phyloP scores from a whole-genome alignment of 2,797 vertebrate species.

The Craterocephalus amniculus region DNA sequence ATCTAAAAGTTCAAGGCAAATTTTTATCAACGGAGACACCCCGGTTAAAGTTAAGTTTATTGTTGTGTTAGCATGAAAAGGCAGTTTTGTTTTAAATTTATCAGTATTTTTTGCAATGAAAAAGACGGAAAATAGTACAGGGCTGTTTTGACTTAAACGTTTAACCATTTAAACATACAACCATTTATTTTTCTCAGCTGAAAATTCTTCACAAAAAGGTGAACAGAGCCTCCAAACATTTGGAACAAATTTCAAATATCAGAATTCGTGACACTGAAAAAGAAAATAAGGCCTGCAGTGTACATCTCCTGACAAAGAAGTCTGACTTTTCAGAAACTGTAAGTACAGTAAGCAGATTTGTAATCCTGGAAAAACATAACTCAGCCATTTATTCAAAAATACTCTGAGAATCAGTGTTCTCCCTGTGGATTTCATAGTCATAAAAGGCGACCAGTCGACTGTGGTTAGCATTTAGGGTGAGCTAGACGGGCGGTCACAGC shows the following conservation, averaged over 20 bases:
- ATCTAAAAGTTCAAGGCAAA: no score
- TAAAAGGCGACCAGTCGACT: slow-evolving; percentile 67
- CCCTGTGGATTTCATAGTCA: slow-evolving; percentile 59
- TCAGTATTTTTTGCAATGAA: not conserved
- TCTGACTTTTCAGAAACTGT: slow-evolving; percentile 58
- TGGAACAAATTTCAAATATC: not conserved
- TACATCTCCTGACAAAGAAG: slow-evolving; percentile 31
- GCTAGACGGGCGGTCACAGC: slow-evolving; percentile 61
- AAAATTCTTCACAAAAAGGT: not conserved
- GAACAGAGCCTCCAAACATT: not conserved
- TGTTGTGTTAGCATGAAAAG: no score
- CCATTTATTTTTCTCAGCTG: not conserved
- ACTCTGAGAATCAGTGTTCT: slow-evolving; percentile 66
- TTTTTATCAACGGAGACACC: not conserved
- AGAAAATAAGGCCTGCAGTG: slow-evolving; percentile 11
- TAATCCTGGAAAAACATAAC: slow-evolving; percentile 81
- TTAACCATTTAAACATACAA: not conserved
- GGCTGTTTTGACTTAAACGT: not conserved
- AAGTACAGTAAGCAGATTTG: slow-evolving; percentile 76
- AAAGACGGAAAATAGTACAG: not conserved
- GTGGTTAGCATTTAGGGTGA: slow-evolving; percentile 69
- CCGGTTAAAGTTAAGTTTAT: no score
- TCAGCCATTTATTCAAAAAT: slow-evolving; percentile 69
- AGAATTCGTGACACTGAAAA: not conserved
- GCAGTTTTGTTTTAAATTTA: not conserved